These are phyloP conservation scores for Emydura subglobosa DNA, from an alignment of 2,113 vertebrate genomes.

Conservation along the genomic window DNA sequence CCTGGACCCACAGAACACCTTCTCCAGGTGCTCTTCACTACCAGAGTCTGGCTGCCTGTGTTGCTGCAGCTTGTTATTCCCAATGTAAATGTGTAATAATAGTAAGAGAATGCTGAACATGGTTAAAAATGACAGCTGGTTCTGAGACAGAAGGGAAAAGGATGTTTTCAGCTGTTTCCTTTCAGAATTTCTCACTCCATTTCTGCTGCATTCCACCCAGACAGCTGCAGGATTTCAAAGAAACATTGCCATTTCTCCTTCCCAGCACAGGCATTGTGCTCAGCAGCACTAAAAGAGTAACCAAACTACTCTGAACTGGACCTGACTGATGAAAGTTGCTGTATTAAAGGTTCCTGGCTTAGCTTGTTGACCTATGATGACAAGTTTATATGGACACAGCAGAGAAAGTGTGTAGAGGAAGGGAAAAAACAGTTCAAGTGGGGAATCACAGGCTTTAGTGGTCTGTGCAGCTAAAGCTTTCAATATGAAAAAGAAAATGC, in stretches of 20 bases:
- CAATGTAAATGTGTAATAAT: constrained; percentile 70
- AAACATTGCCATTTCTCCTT: not conserved
- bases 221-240: not conserved
- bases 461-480: constrained; percentile 72
- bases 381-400: constrained; percentile 30
- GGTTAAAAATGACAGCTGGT: constrained; percentile 33
- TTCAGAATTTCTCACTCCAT: not conserved
- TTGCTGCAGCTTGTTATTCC: constrained; percentile 74
- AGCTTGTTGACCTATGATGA: not conserved
- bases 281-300: not conserved
- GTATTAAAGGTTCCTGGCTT: not conserved
- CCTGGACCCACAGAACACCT: constrained; percentile 70
- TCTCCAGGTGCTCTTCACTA: constrained; percentile 61
- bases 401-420: not conserved
- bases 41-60: constrained; percentile 34
- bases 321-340: not conserved
- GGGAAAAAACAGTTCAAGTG: constrained; percentile 56
- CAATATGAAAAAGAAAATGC: constrained; percentile 72
- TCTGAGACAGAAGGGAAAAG: not conserved
- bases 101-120: constrained; percentile 70
- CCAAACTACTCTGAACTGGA: not conserved
- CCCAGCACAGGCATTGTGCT: not conserved
- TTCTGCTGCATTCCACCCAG: not conserved
- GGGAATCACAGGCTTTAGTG: constrained; percentile 73
- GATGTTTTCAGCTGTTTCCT: not conserved